Conservation (phyloP, 2,113 vertebrate species). For the Platichthys flesus region DNA sequence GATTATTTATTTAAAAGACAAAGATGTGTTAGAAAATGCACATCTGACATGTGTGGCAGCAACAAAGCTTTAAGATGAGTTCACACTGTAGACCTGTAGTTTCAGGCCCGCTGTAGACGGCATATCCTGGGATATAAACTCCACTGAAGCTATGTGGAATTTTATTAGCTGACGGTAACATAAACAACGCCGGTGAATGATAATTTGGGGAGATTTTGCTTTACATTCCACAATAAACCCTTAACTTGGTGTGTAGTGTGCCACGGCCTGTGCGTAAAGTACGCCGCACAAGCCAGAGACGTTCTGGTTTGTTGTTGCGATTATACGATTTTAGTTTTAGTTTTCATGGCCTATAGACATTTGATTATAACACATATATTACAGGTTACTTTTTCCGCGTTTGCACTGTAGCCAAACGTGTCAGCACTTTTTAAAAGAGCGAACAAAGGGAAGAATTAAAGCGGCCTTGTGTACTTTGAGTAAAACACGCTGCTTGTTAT, state of each 20-base stretch:
- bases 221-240: neutral
- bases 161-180: no score
- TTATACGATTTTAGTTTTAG: no score
- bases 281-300: neutral
- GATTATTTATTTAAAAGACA: neutral
- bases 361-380: neutral
- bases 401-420: no score
- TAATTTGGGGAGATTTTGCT: neutral
- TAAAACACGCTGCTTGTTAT: slow-evolving; percentile 5
- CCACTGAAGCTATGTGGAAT: no score
- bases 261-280: slow-evolving; percentile 16
- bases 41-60: no score
- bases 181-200: neutral
- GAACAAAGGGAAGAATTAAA: no score
- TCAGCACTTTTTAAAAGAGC: no score
- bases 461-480: no score
- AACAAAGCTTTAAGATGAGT: neutral
- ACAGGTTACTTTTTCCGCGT: neutral
- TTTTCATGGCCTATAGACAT: no score
- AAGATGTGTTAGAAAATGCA: neutral
- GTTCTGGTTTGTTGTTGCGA: neutral
- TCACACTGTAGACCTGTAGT: neutral
- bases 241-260: neutral
- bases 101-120: neutral
- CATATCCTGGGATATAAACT: neutral